Conservation (phyloP, 2,113 vertebrate species). For the Xiphophorus maculatus region DNA sequence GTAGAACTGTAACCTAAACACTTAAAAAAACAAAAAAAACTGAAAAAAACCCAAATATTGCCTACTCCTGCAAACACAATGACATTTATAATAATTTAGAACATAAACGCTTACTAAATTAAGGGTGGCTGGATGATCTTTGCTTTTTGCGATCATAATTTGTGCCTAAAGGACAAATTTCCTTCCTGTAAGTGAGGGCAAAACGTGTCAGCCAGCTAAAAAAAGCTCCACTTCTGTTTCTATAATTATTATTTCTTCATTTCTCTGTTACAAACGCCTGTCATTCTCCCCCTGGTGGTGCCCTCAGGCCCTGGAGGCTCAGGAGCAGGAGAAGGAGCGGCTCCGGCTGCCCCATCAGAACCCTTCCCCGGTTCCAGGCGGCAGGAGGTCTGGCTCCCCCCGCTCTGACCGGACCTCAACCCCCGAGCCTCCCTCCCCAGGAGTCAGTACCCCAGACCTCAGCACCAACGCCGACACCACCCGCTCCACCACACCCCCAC, state of each 20-base stretch:
- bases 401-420: conserved; percentile 58
- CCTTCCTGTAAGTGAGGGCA: too few relatives aligned
- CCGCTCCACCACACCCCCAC: conserved; percentile 30
- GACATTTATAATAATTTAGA: too few relatives aligned
- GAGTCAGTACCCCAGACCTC: conserved; percentile 68
- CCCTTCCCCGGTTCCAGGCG: conserved; percentile 76
- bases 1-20: too few relatives aligned
- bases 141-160: too few relatives aligned
- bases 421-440: conserved; percentile 66
- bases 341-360: conserved; percentile 81
- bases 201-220: too few relatives aligned
- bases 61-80: too few relatives aligned
- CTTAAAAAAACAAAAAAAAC: too few relatives aligned
- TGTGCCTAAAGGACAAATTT: too few relatives aligned
- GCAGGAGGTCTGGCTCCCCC: conserved; percentile 75
- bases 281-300: background rate
- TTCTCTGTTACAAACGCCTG: background rate
- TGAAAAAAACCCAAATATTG: too few relatives aligned
- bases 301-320: conserved; percentile 86
- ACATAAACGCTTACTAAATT: too few relatives aligned
- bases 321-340: conserved; percentile 85
- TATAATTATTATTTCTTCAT: background rate
- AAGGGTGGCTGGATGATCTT: too few relatives aligned
- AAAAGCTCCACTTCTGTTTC: too few relatives aligned
- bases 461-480: conserved; percentile 5